Conservation (phyloP, 2,888 invertebrate species). For the Chrysodeixis includens region DNA sequence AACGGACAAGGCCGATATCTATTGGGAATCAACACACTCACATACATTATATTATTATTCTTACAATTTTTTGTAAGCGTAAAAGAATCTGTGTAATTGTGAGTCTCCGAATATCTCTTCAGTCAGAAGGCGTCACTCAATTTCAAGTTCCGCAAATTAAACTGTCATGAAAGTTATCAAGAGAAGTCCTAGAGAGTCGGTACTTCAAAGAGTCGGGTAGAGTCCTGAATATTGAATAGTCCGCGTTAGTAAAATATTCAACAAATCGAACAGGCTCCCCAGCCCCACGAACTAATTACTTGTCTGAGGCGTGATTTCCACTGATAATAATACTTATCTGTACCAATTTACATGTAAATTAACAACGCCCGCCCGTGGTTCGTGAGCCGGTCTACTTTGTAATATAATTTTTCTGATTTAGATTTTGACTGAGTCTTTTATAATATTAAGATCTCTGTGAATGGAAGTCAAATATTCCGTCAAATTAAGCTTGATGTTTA, state of each 20-base stretch:
- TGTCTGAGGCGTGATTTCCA: conserved; percentile 66
- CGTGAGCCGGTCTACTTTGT: conserved; percentile 42
- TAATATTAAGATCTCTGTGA: conserved; percentile 32
- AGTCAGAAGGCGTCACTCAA: conserved; percentile 60
- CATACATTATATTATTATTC: conserved; percentile 50
- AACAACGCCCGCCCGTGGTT: conserved; percentile 50
- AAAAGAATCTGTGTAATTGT: conserved; percentile 17
- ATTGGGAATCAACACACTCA: conserved; percentile 44
- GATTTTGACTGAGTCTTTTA: conserved; percentile 43
- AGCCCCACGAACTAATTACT: conserved; percentile 72
- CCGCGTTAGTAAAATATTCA: conserved; percentile 81
- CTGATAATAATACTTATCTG: conserved; percentile 65
- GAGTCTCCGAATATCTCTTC: conserved; percentile 8
- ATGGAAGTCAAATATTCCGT: conserved; percentile 46
- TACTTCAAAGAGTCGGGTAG: conserved; percentile 71
- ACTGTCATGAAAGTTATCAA: conserved; percentile 78
- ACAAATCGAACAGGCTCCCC: conserved; percentile 70
- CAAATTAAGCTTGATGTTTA: conserved; percentile 46
- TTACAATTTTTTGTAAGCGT: conserved; percentile 20
- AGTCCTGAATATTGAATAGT: conserved; percentile 83
- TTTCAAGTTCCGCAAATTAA: conserved; percentile 75
- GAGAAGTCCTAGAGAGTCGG: conserved; percentile 62
- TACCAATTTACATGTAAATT: conserved; percentile 63
- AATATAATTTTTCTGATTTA: conserved; percentile 56
- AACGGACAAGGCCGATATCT: conserved; percentile 50